A percentile compares a stretch with the other conserved stretches of the same genome.
phyloP scores from a whole-genome alignment of 2,888 invertebrate species.

The Meganola albula region DNA sequence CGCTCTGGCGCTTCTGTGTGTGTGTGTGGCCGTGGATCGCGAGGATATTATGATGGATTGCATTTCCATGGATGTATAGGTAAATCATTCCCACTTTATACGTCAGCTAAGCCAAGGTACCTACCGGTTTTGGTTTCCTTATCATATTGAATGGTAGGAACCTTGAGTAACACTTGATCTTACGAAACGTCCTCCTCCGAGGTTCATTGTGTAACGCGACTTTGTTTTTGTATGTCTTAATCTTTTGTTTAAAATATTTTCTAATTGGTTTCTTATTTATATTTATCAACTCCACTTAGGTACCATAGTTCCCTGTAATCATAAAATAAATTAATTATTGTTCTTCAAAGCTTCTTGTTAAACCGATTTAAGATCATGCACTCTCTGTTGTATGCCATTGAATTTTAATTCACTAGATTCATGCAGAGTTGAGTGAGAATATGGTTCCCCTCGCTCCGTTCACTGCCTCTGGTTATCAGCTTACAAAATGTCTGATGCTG shows the following conservation, averaged over 20 bases:
- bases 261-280: conserved; percentile 36
- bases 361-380: conserved; percentile 51
- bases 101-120: conserved; percentile 36
- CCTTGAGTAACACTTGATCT: conserved; percentile 50
- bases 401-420: conserved; percentile 76
- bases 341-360: conserved; percentile 43
- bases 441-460: conserved; percentile 74
- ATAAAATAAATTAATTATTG: too few relatives aligned
- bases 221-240: conserved; percentile 16
- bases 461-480: conserved; percentile 75
- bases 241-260: conserved; percentile 16
- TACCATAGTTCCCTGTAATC: too few relatives aligned
- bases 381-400: conserved; percentile 56
- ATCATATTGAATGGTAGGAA: conserved; percentile 40
- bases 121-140: conserved; percentile 46
- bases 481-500: conserved; percentile 70
- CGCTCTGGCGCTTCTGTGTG: conserved; percentile 55
- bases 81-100: conserved; percentile 55
- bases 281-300: too few relatives aligned
- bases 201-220: conserved; percentile 39
- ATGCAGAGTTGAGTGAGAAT: conserved; percentile 72
- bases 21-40: conserved; percentile 56
- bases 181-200: conserved; percentile 48
- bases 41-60: conserved; percentile 75
- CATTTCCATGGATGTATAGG: conserved; percentile 74